phyloP scores from a whole-genome alignment of 2,113 vertebrate species.

The Cephalopterus ornatus region DNA sequence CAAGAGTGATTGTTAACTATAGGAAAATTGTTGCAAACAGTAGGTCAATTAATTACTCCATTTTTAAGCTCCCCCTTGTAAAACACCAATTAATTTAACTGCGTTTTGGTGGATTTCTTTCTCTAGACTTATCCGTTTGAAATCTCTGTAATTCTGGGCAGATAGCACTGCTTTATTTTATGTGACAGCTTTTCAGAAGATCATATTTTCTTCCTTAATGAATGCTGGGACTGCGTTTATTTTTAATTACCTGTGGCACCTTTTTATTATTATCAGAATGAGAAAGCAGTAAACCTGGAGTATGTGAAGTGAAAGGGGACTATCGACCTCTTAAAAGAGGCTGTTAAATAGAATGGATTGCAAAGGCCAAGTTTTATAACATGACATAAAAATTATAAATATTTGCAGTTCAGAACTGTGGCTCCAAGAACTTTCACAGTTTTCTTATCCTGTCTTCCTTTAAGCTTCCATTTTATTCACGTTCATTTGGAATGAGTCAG shows the following conservation, averaged over 20 bases:
- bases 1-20: constrained; percentile 49
- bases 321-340: neutral
- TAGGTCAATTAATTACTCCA: constrained; percentile 74
- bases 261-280: constrained; percentile 61
- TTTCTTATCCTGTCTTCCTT: neutral
- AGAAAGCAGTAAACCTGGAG: constrained; percentile 51
- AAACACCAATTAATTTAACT: constrained; percentile 73
- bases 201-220: constrained; percentile 57
- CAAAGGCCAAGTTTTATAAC: neutral
- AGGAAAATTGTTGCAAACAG: constrained; percentile 52
- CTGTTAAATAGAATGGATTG: constrained; percentile 47
- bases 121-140: constrained; percentile 45
- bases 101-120: constrained; percentile 56
- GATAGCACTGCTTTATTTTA: constrained; percentile 57
- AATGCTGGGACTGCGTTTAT: constrained; percentile 54
- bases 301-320: constrained; percentile 16
- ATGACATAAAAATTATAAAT: neutral
- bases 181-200: constrained; percentile 60
- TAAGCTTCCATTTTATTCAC: neutral
- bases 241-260: constrained; percentile 69
- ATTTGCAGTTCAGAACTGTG: neutral
- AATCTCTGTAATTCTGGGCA: constrained; percentile 63
- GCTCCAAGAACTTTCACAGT: neutral
- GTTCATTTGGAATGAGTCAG: neutral
- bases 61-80: constrained; percentile 62